Percentiles rank a stretch among this genome's conserved stretches.
These are phyloP conservation scores for Maniola jurtina DNA, from an alignment of 1,140 invertebrate genomes.

Conservation along the genomic window DNA sequence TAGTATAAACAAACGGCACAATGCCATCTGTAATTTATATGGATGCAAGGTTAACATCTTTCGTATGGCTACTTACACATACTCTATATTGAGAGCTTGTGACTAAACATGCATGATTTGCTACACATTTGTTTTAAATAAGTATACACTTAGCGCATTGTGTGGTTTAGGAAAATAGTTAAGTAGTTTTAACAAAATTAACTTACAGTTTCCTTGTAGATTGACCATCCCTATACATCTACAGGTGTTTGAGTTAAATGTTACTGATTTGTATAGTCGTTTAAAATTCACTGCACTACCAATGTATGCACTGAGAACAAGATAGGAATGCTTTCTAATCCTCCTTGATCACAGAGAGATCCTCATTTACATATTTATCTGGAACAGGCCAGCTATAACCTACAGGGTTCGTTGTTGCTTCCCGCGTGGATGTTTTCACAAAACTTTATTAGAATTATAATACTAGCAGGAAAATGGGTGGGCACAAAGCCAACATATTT, in stretches of 20 bases:
- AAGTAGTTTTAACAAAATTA: background rate
- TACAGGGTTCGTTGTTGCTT: conserved; percentile 55
- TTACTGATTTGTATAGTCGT: background rate
- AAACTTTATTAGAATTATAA: conserved; percentile 61
- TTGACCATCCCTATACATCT: conserved; percentile 25
- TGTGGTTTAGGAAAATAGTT: background rate
- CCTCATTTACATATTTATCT: conserved; percentile 45
- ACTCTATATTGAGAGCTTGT: background rate
- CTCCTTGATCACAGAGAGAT: conserved; percentile 34
- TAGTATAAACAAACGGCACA: background rate
- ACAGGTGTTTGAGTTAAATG: background rate
- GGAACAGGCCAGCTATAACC: conserved; percentile 53
- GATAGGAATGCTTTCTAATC: conserved; percentile 32
- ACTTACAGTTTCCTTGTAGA: conserved; percentile 30
- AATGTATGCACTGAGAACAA: conserved; percentile 17
- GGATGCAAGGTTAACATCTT: conserved; percentile 9
- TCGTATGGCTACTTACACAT: background rate
- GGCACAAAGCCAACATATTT: conserved; percentile 76
- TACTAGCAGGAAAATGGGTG: conserved; percentile 71
- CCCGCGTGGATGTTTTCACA: conserved; percentile 62
- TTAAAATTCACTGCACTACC: background rate
- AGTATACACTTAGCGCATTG: no score
- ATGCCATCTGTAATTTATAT: conserved; percentile 1
- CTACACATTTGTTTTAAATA: no score
- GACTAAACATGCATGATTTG: background rate